Evolutionary conservation across 2,797 vertebrate genomes (phyloP).

Genomic region (Neopelma chrysocephalum): DNA sequence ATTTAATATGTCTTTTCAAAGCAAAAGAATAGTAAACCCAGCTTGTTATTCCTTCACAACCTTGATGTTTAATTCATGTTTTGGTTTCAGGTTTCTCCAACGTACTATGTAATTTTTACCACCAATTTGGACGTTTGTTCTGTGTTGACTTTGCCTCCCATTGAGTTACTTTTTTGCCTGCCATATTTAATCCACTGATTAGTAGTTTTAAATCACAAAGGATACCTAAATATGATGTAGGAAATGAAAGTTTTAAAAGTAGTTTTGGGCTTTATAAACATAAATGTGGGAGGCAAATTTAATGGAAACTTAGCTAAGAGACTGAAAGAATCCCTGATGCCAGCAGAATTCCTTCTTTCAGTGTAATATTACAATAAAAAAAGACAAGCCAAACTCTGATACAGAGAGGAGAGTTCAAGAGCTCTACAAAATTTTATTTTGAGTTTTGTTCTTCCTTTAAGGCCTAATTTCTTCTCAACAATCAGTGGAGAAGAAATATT

Average conservation of each 20-base stretch:
- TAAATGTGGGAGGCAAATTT: conserved; percentile 39
- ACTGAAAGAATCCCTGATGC: conserved; percentile 30
- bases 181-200: conserved; percentile 50
- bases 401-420: not conserved
- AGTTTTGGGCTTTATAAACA: conserved; percentile 55
- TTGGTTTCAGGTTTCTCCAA: conserved; percentile 42
- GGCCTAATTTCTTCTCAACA: not conserved
- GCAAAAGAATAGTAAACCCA: not conserved
- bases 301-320: conserved; percentile 43
- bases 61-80: conserved; percentile 19
- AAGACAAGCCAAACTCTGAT: conserved; percentile 18
- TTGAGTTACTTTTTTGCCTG: conserved; percentile 28
- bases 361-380: conserved; percentile 25
- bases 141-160: conserved; percentile 56
- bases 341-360: conserved; percentile 49
- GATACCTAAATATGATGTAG: not conserved
- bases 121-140: conserved; percentile 15
- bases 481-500: not conserved
- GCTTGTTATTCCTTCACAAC: not conserved
- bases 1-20: not conserved
- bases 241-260: conserved; percentile 58
- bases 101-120: conserved; percentile 27
- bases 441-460: not conserved
- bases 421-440: not conserved
- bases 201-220: conserved; percentile 58